Base-by-base conservation (phyloP, 2,888 invertebrate species). In the Podabrus alpinus region DNA sequence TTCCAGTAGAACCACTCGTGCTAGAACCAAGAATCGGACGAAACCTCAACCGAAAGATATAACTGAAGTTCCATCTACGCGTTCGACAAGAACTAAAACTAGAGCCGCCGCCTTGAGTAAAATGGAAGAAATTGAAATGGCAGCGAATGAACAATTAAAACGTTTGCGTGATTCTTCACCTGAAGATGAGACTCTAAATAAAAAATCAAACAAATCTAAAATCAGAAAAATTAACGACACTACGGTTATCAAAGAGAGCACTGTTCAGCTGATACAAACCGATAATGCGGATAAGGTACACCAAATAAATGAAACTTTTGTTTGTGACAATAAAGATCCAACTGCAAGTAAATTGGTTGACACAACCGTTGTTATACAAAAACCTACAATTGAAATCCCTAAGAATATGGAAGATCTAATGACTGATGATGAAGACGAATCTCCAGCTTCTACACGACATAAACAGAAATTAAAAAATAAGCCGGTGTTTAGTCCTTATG, bases 401-500 rank as follows among this genome's bases (percentile, higher is more conserved):
- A 66, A 61, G 11, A 9, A 16, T 69, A 17, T 70, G 2, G 68
- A 79, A 15, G 80, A 79, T 72, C 17, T 81, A 13, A 73, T 84
- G 59, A 84, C 84, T 11, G 84, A 84, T 68, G 84, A 84, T 76
- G 84, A 84, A 66, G 79, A 79, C 59, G 74, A 78, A 15, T 79
- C 79, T 13, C 78, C 76, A 19, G 69, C 24, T 24, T 29, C 69
- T 9, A 24, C 66, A 19, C 67, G 72, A 15, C 66, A 15, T 60
- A 60, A 68, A 11, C 73, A 72, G n/a, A n/a, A 66, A 9, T 76
- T 62, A 66, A 82, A 72, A 77, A 71, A 29, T 29, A 81, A 78
- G 69, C 85, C 86, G 16, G 81, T 88, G 15, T 89, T 88, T 77
- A 91, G 91, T 86, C 91, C 91, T 1, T 90, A 89, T 75, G 87